Base-by-base conservation (phyloP, 2,888 invertebrate genomes). In the Microplitis manilae region DNA sequence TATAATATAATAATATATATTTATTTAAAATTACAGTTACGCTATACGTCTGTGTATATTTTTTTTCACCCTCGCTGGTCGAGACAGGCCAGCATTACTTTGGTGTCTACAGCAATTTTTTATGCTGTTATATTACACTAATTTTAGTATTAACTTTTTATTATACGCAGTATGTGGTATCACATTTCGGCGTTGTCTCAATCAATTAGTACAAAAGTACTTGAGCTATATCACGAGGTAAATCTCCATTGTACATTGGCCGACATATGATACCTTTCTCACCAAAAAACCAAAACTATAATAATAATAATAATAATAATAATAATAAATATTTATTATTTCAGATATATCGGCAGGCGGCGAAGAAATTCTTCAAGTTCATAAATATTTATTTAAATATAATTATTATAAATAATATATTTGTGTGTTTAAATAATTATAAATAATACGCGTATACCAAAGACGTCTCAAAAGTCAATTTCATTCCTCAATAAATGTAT, bases 131-230 rank as follows among this genome's bases (percentile, higher is more conserved):
- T 93, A 93, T 86, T 94, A 93, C 87, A 92, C 93, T 6, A 93
- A 94, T 86, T 94, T 93, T 88, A 92, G 93, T 85, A 92, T 93
- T 77, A 93, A 93, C 85, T 93, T 93, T 84, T 86, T 93, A 7
- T 89, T 94, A 17, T 94, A 94, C 87, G 92, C 93, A 7, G 92
- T 92, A 90, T 93, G 92, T 82, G 93, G 93, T 0, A 91, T 91
- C 72, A 92, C 93, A 1, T 93, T 93, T 84, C 89, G 93, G 2
- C 89, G 91, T 60, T 92, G 92, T 82, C 87, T 93, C 61, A 90
- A 90, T 84, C 92, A 92, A 81, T 86, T 92, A 40, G 81, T 92
- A n/a, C 87, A 91, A n/a, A 91, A 91, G 80, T 86, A 88, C 50
- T 81, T 91, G 39, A 91, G 91, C 81, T 88, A 86, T 72, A 81